phyloP scores from a whole-genome alignment of 2,888 invertebrate species.

The Blera fallax region DNA sequence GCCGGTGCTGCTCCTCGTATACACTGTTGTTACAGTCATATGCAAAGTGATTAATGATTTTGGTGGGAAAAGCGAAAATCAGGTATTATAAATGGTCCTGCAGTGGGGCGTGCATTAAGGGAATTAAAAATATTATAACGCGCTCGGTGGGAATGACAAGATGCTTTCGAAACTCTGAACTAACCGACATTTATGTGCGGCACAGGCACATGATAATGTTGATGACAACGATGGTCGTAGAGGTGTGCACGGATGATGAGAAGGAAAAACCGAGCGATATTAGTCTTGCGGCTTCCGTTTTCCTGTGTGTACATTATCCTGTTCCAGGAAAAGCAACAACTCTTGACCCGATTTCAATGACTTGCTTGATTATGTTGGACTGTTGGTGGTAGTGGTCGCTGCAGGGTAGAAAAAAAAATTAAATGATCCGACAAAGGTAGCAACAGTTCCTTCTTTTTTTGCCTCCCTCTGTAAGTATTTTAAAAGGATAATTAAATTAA shows the following conservation, averaged over 20 bases:
- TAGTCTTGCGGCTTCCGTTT: slow-evolving; percentile 16
- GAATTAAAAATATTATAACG: slow-evolving; percentile 63
- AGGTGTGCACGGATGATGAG: not conserved
- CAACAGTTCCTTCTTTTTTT: not conserved
- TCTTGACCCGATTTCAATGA: slow-evolving; percentile 52
- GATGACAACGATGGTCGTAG: slow-evolving; percentile 2
- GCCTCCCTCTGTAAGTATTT: slow-evolving; percentile 24
- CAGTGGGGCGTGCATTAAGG: slow-evolving; percentile 69
- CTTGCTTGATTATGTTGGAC: slow-evolving; percentile 11
- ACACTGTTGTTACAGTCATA: slow-evolving; percentile 42
- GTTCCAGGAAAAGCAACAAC: not conserved
- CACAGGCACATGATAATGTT: slow-evolving; percentile 44
- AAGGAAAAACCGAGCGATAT: not conserved
- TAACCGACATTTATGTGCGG: slow-evolving; percentile 64
- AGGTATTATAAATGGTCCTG: slow-evolving; percentile 70
- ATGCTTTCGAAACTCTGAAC: slow-evolving; percentile 49
- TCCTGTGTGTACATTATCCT: not conserved
- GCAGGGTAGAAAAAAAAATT: not conserved
- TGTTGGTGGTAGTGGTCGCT: not conserved
- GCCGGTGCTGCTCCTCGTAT: not conserved
- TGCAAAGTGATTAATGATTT: slow-evolving; percentile 73
- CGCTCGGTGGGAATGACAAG: slow-evolving; percentile 36
- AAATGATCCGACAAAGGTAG: slow-evolving; percentile 36
- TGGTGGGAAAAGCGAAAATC: slow-evolving; percentile 66
- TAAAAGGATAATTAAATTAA: slow-evolving; percentile 69